Conservation (phyloP, 2,113 vertebrate genomes). For the Apistogramma diplotaenia region DNA sequence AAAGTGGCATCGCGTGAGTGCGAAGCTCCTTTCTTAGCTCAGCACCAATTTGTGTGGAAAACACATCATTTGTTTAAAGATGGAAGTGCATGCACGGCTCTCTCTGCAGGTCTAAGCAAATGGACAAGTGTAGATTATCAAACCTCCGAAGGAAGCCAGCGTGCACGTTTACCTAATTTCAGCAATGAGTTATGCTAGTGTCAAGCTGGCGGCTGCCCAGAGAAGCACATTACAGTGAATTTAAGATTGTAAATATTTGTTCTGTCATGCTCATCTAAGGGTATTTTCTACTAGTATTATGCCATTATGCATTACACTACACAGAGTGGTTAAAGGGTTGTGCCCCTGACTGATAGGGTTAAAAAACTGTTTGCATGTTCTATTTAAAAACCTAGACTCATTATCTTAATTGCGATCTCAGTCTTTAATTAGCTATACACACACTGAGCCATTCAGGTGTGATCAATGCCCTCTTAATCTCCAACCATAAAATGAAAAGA, state of each 20-base stretch:
- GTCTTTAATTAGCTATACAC: conserved; percentile 68
- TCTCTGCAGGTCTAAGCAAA: background rate
- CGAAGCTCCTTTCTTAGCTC: background rate
- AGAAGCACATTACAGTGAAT: background rate
- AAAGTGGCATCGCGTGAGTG: background rate
- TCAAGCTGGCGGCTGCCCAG: background rate
- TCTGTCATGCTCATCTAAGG: background rate
- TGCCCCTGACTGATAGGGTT: conserved; percentile 45
- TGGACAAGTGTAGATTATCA: background rate
- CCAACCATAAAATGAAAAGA: conserved; percentile 63
- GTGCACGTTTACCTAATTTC: background rate
- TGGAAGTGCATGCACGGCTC: background rate
- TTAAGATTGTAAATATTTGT: background rate
- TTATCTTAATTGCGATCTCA: conserved; percentile 76
- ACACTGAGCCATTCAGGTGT: conserved; percentile 66
- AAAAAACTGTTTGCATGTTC: conserved; percentile 44
- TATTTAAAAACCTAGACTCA: conserved; percentile 55
- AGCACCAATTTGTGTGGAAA: background rate
- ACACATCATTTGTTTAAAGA: background rate
- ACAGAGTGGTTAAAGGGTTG: conserved; percentile 1
- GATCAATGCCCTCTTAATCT: conserved; percentile 70
- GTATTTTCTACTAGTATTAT: background rate
- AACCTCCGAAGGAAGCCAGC: background rate
- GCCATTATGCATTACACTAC: background rate
- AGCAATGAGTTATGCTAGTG: background rate